A percentile compares a stretch with the other conserved stretches of the same genome.
These are phyloP conservation scores for Tinamus guttatus DNA, from an alignment of 2,113 vertebrate species.

Conservation along the genomic window DNA sequence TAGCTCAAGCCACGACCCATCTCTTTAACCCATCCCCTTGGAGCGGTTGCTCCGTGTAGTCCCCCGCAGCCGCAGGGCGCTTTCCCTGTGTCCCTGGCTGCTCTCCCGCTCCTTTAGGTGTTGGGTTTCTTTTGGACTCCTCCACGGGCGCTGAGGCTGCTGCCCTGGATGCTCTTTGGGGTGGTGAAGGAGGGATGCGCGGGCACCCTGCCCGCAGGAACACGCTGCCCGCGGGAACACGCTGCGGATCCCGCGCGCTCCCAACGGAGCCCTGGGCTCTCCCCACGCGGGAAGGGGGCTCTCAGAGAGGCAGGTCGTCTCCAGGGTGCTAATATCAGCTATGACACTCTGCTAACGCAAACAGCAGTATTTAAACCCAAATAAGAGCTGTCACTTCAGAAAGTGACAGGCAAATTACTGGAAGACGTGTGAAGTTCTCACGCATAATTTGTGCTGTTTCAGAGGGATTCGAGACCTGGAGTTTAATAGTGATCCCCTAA, in stretches of 20 bases:
- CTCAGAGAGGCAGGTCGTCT: neutral
- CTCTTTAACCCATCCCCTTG: neutral
- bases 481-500: neutral
- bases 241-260: too few species aligned
- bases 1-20: neutral
- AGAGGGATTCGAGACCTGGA: neutral
- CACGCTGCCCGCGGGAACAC: too few species aligned
- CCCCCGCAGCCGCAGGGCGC: neutral
- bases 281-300: neutral
- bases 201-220: neutral
- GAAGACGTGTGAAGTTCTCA: neutral
- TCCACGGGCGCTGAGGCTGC: neutral
- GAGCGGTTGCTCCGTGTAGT: neutral
- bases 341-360: neutral
- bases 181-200: neutral
- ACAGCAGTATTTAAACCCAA: neutral
- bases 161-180: neutral
- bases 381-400: neutral
- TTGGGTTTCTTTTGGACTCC: neutral
- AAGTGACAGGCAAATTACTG: neutral
- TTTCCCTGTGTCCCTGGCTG: fast-evolving
- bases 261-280: neutral
- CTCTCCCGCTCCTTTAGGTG: neutral
- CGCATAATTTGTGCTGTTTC: neutral
- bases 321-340: neutral